Percentiles rank a stretch among this genome's conserved stretches.
Conservation (phyloP, 2,888 invertebrate genomes). For the Sericinus montela region DNA sequence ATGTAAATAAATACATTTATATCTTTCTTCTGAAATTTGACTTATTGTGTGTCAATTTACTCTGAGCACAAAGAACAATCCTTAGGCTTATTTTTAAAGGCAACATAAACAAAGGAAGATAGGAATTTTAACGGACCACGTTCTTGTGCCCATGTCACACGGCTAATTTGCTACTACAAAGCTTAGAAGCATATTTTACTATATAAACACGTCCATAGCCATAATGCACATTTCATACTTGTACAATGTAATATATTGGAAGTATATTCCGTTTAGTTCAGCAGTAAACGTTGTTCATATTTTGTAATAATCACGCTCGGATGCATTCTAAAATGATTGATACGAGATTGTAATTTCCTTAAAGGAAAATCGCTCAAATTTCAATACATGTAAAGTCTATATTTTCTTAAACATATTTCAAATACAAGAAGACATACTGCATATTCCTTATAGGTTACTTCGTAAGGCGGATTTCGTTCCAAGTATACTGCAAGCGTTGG, state of each 20-base stretch:
- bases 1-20: too few relatives aligned
- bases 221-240: conserved; percentile 6
- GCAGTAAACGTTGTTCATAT: conserved; percentile 16
- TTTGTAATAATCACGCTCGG: conserved; percentile 16
- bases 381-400: neutral
- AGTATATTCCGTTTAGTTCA: conserved; percentile 11
- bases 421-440: neutral
- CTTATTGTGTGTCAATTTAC: too few relatives aligned
- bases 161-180: too few relatives aligned
- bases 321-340: conserved; percentile 18
- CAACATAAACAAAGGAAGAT: too few relatives aligned
- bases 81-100: too few relatives aligned
- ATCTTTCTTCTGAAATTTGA: too few relatives aligned
- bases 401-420: neutral
- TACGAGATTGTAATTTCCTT: neutral
- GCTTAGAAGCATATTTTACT: neutral
- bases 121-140: too few relatives aligned
- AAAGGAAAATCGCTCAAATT: neutral
- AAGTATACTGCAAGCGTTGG: too few relatives aligned
- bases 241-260: conserved; percentile 5
- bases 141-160: too few relatives aligned
- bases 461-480: conserved; percentile 9
- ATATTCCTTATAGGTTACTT: conserved; percentile 11
- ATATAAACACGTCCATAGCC: neutral
- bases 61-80: too few relatives aligned